Conservation (phyloP, 2,113 vertebrate genomes). For the Clarias macrocephalus region DNA sequence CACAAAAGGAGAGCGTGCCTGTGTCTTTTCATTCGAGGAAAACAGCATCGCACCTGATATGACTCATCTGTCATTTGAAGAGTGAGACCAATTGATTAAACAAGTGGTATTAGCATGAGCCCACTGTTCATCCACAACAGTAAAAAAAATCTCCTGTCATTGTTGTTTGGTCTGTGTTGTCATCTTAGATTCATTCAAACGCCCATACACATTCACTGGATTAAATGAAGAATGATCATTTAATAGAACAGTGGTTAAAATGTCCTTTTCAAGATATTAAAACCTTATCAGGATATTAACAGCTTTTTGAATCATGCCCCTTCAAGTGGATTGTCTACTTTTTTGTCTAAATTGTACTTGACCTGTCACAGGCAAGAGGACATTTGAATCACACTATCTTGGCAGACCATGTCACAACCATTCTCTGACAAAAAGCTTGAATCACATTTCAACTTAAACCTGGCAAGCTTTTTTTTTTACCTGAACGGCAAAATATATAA, state of each 20-base stretch:
- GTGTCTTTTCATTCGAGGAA: neutral
- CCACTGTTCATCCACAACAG: neutral
- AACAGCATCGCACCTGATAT: neutral
- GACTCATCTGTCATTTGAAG: constrained; percentile 14
- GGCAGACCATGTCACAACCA: neutral
- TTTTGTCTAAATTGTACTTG: constrained; percentile 3
- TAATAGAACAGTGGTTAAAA: constrained; percentile 1
- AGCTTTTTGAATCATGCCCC: neutral
- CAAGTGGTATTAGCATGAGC: neutral
- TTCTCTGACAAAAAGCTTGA: neutral
- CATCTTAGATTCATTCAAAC: neutral
- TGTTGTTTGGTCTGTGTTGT: neutral
- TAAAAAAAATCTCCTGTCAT: neutral
- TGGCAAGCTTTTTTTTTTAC: neutral
- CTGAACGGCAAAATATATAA: neutral
- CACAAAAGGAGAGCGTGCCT: neutral
- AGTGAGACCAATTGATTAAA: constrained; percentile 19
- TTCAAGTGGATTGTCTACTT: neutral
- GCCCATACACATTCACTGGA: neutral
- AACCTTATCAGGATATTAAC: constrained; percentile 2
- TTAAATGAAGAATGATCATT: neutral
- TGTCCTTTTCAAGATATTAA: neutral
- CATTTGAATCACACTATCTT: neutral
- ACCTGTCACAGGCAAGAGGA: neutral
- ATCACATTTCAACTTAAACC: neutral